These are phyloP conservation scores for Rhabdornis inornatus DNA, from an alignment of 2,113 vertebrate genomes.

Conservation along the genomic window DNA sequence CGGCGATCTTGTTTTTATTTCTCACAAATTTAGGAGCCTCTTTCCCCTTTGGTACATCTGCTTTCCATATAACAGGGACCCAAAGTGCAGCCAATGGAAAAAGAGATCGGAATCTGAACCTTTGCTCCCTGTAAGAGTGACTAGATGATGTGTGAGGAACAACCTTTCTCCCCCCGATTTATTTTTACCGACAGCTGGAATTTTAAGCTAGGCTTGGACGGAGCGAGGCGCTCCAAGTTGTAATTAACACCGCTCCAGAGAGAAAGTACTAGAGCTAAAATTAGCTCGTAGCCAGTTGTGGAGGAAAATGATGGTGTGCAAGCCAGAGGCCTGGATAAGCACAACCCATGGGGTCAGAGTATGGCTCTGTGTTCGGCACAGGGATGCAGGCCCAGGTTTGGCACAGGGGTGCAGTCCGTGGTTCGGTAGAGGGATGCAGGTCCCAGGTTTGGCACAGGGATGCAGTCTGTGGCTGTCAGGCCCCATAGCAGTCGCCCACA, in stretches of 20 bases:
- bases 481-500: neutral
- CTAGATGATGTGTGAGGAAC: neutral
- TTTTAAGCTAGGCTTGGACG: neutral
- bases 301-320: neutral
- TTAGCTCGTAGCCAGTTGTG: neutral
- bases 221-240: neutral
- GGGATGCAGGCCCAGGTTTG: neutral
- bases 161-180: neutral
- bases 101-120: neutral
- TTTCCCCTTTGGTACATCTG: neutral
- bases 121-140: neutral
- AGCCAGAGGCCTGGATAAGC: neutral
- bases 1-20: neutral
- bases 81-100: neutral
- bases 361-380: neutral
- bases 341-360: neutral
- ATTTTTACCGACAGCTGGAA: neutral
- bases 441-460: neutral
- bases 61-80: neutral
- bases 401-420: neutral
- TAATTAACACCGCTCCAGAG: neutral
- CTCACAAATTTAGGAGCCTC: neutral
- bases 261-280: neutral
- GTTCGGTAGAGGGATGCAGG: accelerated
- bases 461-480: too few relatives aligned